Conservation (phyloP, 2,797 vertebrate genomes). For the Parauchenoglanis punctatus region DNA sequence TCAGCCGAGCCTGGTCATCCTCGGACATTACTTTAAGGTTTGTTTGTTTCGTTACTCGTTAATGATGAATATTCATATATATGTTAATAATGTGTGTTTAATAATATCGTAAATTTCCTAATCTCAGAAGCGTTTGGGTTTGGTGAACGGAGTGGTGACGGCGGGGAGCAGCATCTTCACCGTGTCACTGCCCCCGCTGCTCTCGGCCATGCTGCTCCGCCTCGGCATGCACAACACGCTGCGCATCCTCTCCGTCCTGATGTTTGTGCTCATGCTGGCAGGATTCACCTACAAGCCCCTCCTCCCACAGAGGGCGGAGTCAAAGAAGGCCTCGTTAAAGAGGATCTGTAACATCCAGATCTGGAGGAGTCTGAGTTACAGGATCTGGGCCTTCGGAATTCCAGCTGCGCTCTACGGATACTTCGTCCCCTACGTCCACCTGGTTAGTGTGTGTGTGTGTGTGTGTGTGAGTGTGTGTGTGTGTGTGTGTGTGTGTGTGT, state of each 20-base stretch:
- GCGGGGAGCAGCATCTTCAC: slow-evolving; percentile 95
- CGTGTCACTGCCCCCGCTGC: slow-evolving; percentile 82
- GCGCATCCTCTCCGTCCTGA: slow-evolving; percentile 82
- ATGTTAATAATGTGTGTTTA: neutral
- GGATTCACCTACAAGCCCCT: slow-evolving; percentile 89
- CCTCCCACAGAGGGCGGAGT: slow-evolving; percentile 53
- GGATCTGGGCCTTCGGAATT: slow-evolving; percentile 93
- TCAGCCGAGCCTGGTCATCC: slow-evolving; percentile 94
- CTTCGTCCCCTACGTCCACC: slow-evolving; percentile 95
- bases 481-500: neutral
- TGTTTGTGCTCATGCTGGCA: slow-evolving; percentile 89
- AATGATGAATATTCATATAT: neutral
- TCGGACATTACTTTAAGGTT: slow-evolving; percentile 93
- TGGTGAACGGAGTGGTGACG: slow-evolving; percentile 95
- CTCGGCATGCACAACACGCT: slow-evolving; percentile 81
- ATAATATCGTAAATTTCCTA: neutral
- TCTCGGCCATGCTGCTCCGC: slow-evolving; percentile 70
- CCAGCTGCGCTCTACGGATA: slow-evolving; percentile 94
- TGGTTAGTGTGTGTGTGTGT: slow-evolving; percentile 76
- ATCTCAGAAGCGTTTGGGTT: slow-evolving; percentile 82
- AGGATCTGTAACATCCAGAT: slow-evolving; percentile 87
- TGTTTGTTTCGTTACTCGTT: neutral
- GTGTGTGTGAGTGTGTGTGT: slow-evolving; percentile 19
- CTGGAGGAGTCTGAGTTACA: slow-evolving; percentile 87
- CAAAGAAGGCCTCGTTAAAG: neutral